Evolutionary conservation across 2,888 invertebrate genomes (phyloP).

Genomic region (Siphlonurus alternatus): DNA sequence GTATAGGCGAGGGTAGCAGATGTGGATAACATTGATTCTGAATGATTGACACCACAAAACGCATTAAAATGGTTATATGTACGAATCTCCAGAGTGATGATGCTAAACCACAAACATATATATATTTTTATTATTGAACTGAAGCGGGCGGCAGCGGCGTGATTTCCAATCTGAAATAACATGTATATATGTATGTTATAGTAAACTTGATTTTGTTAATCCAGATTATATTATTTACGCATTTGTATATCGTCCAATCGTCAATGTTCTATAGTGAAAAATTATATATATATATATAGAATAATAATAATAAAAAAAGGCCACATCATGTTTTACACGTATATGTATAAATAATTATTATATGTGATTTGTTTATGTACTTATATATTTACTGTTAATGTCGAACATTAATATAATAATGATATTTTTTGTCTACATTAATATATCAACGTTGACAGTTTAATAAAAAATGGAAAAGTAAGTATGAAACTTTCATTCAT

Average conservation of each 20-base stretch:
- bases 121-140: background rate
- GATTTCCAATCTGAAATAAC: background rate
- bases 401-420: too few species aligned
- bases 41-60: conserved; percentile 3
- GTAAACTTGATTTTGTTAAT: background rate
- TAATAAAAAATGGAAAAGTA: too few species aligned
- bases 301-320: background rate
- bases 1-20: background rate
- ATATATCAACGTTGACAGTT: too few species aligned
- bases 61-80: conserved; percentile 2
- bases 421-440: too few species aligned
- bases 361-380: too few species aligned
- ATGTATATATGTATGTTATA: too few species aligned
- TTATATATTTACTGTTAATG: too few species aligned
- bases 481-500: too few species aligned
- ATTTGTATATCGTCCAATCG: background rate
- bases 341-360: too few species aligned
- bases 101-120: conserved; percentile 2
- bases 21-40: background rate
- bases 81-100: conserved; percentile 1
- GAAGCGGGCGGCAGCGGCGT: too few species aligned
- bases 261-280: background rate
- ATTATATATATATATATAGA: background rate
- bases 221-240: background rate
- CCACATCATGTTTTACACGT: background rate